Evolutionary conservation across 2,113 vertebrate genomes (phyloP), one percentile per base, ranked within the genome.

Genomic region (Cinclus mexicanus): DNA sequence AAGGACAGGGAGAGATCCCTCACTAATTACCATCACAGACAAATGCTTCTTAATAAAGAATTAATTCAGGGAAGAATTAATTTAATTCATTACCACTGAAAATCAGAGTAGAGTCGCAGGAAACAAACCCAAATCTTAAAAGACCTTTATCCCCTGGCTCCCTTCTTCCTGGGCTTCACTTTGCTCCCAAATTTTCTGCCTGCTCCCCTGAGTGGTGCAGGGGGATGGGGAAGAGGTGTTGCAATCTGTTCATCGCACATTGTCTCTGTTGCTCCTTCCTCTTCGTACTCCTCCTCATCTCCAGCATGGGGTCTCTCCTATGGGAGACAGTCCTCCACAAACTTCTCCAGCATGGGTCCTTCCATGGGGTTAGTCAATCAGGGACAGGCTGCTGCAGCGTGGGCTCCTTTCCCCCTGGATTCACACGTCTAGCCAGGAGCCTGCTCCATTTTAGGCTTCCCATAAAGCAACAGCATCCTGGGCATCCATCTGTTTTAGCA

Each of bases 271-370:
- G 2, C 21, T 78, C 8, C 70, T 91, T 70, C 24, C 50, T 65
- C 15, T 49, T 87, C 15, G 14, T 21, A 6, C 5, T 24, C 24
- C 64, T 83, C 26, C 35, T 13, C 19, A 35, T 55, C 14, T 63
- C 24, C 60, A 49, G 14, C 16, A 12, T 33, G 23, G 11, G 14
- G 8, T 63, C 7, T 12, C 26, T 83, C 23, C 55, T n/a, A 3
- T 14, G 10, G 60, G 20, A 29, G 29, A 37, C 7, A 61, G 44
- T 49, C 7, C 35, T 69, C 20, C 67, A 29, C 29, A 24, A 18
- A 37, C 22, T 56, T 50, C 12, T 75, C 28, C 28, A 46, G 0
- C 1, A 0, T 37, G 23, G 5, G 10, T 41, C 7, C 9, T 55
- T 55, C 50, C 12, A 7, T 7, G 2, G 37, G 42, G 7, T 65